These are phyloP conservation scores for Enteromius thamalakanensis DNA, from an alignment of 2,797 vertebrate genomes.

Conservation along the genomic window DNA sequence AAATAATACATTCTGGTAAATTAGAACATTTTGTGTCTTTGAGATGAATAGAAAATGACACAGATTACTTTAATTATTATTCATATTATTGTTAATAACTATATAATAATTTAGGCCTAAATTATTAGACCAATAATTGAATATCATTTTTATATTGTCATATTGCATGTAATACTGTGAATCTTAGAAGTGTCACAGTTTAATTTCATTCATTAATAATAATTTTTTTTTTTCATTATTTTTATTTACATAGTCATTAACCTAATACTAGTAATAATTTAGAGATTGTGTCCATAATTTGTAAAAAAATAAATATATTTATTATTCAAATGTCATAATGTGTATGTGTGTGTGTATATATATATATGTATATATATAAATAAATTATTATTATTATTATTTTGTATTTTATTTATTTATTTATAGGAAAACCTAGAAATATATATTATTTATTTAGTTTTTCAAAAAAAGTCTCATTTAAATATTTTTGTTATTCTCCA, in stretches of 20 bases:
- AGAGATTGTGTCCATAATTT: not conserved
- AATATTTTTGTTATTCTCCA: not conserved
- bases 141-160: not conserved
- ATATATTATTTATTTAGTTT: not conserved
- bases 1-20: not conserved
- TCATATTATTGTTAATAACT: not conserved
- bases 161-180: not conserved
- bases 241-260: no score
- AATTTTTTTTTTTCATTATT: no score
- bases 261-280: not conserved
- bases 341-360: no score
- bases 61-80: not conserved
- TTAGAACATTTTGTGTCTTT: not conserved
- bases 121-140: not conserved
- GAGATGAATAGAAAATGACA: not conserved
- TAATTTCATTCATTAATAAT: not conserved
- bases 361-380: no score
- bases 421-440: not conserved
- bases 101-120: not conserved
- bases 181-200: not conserved
- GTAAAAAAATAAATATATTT: not conserved
- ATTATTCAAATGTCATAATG: not conserved
- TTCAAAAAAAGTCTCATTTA: not conserved
- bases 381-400: no score
- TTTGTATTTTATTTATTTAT: no score